A percentile compares a stretch with the other conserved stretches of the same genome.
Conservation (phyloP, 23 tunicate species). For the Botrylloides violaceus region DNA sequence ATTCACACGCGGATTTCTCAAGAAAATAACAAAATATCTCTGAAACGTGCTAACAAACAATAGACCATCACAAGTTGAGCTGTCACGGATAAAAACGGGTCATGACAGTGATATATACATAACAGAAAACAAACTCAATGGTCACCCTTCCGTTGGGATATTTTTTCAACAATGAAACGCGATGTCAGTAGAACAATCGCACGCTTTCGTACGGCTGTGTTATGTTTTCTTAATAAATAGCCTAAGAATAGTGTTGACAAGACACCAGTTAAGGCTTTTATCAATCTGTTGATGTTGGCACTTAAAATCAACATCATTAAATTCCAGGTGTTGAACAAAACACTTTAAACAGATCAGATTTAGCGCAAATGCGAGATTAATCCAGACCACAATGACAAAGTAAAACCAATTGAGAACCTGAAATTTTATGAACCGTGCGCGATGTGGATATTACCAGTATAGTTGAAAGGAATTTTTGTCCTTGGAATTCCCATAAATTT, state of each 20-base stretch:
- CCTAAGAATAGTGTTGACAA: not conserved
- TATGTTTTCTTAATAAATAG: not conserved
- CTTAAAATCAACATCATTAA: not conserved
- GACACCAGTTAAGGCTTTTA: not conserved
- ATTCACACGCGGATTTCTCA: not conserved
- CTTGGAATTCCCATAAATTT: too few species aligned
- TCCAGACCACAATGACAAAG: too few species aligned
- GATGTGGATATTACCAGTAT: too few species aligned
- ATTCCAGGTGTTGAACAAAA: not conserved
- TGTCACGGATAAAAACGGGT: not conserved
- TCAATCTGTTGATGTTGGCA: not conserved
- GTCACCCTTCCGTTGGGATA: too few species aligned
- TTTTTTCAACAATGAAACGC: not conserved
- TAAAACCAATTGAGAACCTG: too few species aligned
- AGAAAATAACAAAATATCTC: not conserved
- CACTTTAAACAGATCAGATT: too few species aligned
- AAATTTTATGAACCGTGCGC: too few species aligned
- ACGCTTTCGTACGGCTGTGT: not conserved
- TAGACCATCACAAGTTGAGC: not conserved
- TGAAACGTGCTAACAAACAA: not conserved
- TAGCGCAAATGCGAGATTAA: too few species aligned
- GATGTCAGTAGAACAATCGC: not conserved
- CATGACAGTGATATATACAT: too few species aligned
- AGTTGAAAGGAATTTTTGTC: too few species aligned
- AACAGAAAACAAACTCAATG: too few species aligned